Evolutionary conservation across 1,140 invertebrate species (phyloP), one percentile per base, ranked within the genome.

Genomic region (Chymomyza costata): DNA sequence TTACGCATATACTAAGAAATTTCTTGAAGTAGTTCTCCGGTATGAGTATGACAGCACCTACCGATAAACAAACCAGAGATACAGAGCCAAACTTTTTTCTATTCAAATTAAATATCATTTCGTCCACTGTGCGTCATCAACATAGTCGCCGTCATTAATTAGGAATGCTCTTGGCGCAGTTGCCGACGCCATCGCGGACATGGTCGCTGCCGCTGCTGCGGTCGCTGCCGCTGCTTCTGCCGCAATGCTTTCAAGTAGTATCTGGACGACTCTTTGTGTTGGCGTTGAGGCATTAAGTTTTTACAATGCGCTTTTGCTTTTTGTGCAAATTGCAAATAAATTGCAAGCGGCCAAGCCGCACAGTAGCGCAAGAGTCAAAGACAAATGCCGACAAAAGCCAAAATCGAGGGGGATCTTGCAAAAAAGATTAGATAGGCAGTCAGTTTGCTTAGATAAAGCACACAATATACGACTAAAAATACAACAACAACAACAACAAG

Each of bases 291-390:
- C 71, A 80, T 78, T 65, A 71, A 80, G 52, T 47, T 68, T 51
- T 41, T 65, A 61, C 56, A 64, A 57, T 78, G 65, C 53, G 71
- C 59, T 70, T 34, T 38, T 38, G 11, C 15, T 15, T 38, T 56
- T 67, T 78, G 71, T 78, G 71, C 63, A 80, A 78, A 80, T 78
- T 80, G 73, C 67, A 78, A 78, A 78, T 78, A 80, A 78, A 78
- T 78, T 80, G 73, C 67, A 16, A 64, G 63, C 52, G 44, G 31
- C 31, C 35, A 40, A 13, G 30, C 2, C 43, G 61, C 65, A 60
- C 52, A 62, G 46, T 41, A 15, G 18, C 19, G 39, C 52, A 40
- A 48, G n/a, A 65, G 48, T 52, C 53, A 65, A 66, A 63, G 54
- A 47, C 43, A 15, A 39, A 61, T 49, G 52, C 31, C 44, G 69